Evolutionary conservation across 2,888 invertebrate species (phyloP), one percentile per base, ranked within the genome.

Genomic region (Stenchaetothrips biformis): DNA sequence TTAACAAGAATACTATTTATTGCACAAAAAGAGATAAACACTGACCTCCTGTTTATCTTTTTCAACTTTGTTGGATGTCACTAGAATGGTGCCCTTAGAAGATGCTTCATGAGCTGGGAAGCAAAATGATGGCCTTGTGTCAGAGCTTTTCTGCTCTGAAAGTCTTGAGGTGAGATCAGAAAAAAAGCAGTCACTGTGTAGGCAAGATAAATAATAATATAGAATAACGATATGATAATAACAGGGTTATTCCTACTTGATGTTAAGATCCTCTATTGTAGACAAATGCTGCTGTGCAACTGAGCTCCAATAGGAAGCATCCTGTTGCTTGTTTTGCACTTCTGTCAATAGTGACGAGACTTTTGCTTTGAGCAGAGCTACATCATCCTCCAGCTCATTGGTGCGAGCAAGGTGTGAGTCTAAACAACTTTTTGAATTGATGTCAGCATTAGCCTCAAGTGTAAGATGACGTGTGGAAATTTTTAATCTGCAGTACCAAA

Each of bases 291-390:
- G 92, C 80, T 90, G 88, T 7, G 93, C 92, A 83, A 93, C 87
- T 78, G 88, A 88, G 85, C 91, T 91, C 93, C 93, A 93, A 67
- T 92, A 88, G 80, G 89, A 88, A n/a, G 89, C 87, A 83, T 90
- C 88, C 84, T 89, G 88, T 81, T 88, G 86, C 79, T 88, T 87
- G 48, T 89, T 86, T 80, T 88, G 87, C 81, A 91, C 84, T 84
- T 90, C 90, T 6, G 88, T 88, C 81, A 89, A 88, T 1, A 90
- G 85, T 49, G 88, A 88, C 7, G 88, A 87, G 27, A 89, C 85
- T 81, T 86, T 87, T 18, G 89, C 89, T 80, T 88, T 87, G 78
- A 89, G 84, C 83, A 89, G 88, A 0, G 87, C 86, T 13, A 88
- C 86, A 87, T 90, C 89, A 80, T 89, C 91, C 87, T 88, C 92